A percentile compares a stretch with the other conserved stretches of the same genome.
phyloP scores from a whole-genome alignment of 2,797 vertebrate species.

The Enteromius argenteus region DNA sequence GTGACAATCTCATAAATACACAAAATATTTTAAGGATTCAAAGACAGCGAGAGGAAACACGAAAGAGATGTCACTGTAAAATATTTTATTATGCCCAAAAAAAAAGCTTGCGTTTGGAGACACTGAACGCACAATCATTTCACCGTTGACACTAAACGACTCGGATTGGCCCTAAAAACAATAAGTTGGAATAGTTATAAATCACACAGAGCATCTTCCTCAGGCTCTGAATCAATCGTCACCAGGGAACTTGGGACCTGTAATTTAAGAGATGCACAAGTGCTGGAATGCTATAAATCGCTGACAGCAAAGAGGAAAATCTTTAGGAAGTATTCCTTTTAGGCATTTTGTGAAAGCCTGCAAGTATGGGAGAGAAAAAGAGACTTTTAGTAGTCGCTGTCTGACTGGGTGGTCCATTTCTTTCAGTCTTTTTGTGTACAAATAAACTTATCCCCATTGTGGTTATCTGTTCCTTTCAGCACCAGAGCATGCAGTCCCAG shows the following conservation, averaged over 20 bases:
- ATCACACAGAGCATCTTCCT: slow-evolving; percentile 72
- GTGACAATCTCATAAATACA: slow-evolving; percentile 48
- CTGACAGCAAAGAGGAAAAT: slow-evolving; percentile 58
- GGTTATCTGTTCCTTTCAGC: slow-evolving; percentile 72
- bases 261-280: slow-evolving; percentile 81
- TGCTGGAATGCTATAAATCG: slow-evolving; percentile 82
- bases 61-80: slow-evolving; percentile 49
- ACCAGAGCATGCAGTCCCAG: slow-evolving; percentile 67
- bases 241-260: slow-evolving; percentile 79
- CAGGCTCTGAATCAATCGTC: slow-evolving; percentile 69
- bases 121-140: slow-evolving; percentile 60
- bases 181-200: slow-evolving; percentile 69
- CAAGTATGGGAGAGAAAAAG: slow-evolving; percentile 55
- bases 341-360: slow-evolving; percentile 49
- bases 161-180: slow-evolving; percentile 72
- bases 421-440: slow-evolving; percentile 81
- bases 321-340: slow-evolving; percentile 57
- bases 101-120: slow-evolving; percentile 43
- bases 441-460: slow-evolving; percentile 85
- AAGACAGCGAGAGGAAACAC: slow-evolving; percentile 21
- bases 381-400: slow-evolving; percentile 78
- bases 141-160: slow-evolving; percentile 71
- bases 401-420: slow-evolving; percentile 83
- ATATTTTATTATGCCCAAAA: slow-evolving; percentile 55
- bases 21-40: slow-evolving; percentile 50